Base-by-base conservation (phyloP, 2,113 vertebrate genomes). In the Corythoichthys haematopterus region DNA sequence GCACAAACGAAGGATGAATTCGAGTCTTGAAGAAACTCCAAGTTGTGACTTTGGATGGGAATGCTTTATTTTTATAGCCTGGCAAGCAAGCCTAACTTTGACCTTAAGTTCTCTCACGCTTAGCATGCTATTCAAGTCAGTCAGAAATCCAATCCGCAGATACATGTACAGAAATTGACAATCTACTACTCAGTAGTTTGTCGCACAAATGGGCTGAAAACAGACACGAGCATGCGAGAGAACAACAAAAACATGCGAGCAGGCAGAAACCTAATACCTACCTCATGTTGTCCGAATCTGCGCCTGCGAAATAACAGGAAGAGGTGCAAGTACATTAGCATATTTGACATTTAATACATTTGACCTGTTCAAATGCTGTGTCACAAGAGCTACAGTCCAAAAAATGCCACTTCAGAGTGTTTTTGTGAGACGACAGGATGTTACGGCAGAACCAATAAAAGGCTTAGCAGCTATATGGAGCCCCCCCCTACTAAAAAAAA, bases 281-380 rank as follows among this genome's bases (percentile, higher is more conserved):
- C 96, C 95, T 99, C 96, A 74, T 95, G 95, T 78, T 94, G 94
- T 79, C 94, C 89, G 67, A 94, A 98, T 82, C 91, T 93, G 85
- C 94, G 88, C 90, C 96, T 98, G 84, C 40, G 70, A 80, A 59
- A 75, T 66, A 33, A 62, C 2, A 13, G 43, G 38, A 20, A 76
- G 35, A 77, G 47, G 81, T 63, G 67, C 20, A 79, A 56, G 66
- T n/a, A 76, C 2, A 45, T 68, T 20, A 6, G 45, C 47, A 51
- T 50, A 64, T 64, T 46, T 20, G 36, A 47, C 3, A 70, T 59
- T 35, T 11, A 7, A 20, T 55, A 7, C 35, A 33, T 50, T 62
- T 70, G 70, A 76, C 43, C 67, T 20, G 36, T 9, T 48, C 2
- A 7, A 43, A 43, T 43, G 40, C 40, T 43, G 6, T 43, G 40